Percentiles rank a stretch among this genome's conserved stretches.
Evolutionary conservation across 2,888 invertebrate genomes (phyloP).

Genomic region (Pristionchus arcanus): DNA sequence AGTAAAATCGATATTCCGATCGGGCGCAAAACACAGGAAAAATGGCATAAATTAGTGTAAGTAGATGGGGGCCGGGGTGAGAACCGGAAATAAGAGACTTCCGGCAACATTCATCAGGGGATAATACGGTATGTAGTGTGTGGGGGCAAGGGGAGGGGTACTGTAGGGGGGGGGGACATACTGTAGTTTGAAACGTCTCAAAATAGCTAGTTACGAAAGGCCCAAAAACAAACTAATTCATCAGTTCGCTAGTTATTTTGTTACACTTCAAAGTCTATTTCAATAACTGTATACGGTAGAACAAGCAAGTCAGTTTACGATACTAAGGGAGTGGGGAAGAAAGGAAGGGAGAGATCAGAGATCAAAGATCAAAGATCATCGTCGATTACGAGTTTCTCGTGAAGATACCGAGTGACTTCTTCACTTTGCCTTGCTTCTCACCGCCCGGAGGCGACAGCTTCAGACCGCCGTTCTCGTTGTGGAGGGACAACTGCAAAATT

Average conservation of each 20-base stretch:
- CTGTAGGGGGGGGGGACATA: not conserved
- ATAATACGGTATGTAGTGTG: constrained; percentile 5
- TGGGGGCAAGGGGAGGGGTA: constrained; percentile 31
- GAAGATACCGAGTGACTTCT: constrained; percentile 40
- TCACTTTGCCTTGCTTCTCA: constrained; percentile 31
- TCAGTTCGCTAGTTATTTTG: not conserved
- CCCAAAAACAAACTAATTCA: not conserved
- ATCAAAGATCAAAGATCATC: constrained; percentile 42
- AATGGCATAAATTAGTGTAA: constrained; percentile 34
- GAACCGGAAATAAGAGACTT: not conserved
- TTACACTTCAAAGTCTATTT: not conserved
- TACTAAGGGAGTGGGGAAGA: not conserved
- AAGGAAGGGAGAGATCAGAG: not conserved
- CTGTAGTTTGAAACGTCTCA: constrained; percentile 8
- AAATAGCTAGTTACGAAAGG: constrained; percentile 7
- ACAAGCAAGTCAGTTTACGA: constrained; percentile 6
- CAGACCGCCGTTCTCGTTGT: constrained; percentile 42
- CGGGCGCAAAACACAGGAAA: not conserved
- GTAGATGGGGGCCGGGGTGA: not conserved
- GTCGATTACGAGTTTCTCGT: constrained; percentile 34
- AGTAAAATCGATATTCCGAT: constrained; percentile 30
- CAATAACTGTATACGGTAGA: not conserved
- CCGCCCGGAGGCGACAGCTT: constrained; percentile 33
- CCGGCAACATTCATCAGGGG: constrained; percentile 6
- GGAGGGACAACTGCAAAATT: constrained; percentile 19